Evolutionary conservation across 1,140 invertebrate genomes (phyloP), one percentile per base, ranked within the genome.

Genomic region (Lordiphosa stackelbergi): DNA sequence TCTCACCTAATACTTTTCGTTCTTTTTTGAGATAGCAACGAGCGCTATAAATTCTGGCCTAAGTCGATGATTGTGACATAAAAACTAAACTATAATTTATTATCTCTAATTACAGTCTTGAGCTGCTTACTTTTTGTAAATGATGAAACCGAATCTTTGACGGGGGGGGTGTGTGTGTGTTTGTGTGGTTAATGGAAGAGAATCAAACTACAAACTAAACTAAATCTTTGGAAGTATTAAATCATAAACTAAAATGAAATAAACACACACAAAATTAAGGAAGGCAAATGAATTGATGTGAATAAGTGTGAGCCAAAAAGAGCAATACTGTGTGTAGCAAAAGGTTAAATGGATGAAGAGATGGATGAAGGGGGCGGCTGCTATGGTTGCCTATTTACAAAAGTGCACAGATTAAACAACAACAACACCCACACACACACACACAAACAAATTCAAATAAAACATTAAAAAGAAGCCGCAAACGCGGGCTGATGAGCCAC

Each of bases 181-280:
- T 3, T 5, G 47, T 37, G 57, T 37, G 10, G 36, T 64, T 53
- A 63, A 57, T 60, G 58, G 54, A 72, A 63, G 43, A 61, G 57
- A 75, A 68, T 31, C 66, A 66, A 61, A 73, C 71, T 69, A 74
- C 66, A 56, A 77, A 79, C 75, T 79, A 79, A 71, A 46, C 28
- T 46, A 31, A 79, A 83, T 83, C 77, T 83, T 83, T 83, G 77
- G 77, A 83, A 83, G 47, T 84, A 72, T 79, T 68, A 79, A 74
- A 75, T 64, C 68, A 81, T 83, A 81, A 81, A 69, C 77, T 81
- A 75, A 75, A 72, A 68, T 59, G 61, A 70, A 79, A 58, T 61
- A 79, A 48, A 48, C 47, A 51, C 45, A 68, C 10, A 49, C 12
- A 34, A 35, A 22, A 49, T 35, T 16, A 34, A 35, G 10, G 13